Base-by-base conservation (phyloP, 1,140 invertebrate species). In the Caenorhabditis remanei region DNA sequence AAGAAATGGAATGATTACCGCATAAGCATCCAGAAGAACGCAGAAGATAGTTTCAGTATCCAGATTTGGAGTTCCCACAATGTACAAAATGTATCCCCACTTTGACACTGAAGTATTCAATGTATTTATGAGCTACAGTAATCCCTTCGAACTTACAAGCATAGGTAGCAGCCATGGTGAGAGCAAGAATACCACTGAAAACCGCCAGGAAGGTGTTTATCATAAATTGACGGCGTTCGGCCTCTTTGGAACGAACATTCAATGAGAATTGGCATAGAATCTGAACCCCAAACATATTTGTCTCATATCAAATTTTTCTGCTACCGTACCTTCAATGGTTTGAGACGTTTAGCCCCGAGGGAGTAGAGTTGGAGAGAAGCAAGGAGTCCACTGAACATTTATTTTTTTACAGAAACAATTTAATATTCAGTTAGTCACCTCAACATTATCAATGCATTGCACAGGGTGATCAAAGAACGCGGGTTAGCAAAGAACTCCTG, bases 381-480 rank as follows among this genome's bases (percentile, higher is more conserved):
- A 21, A 79, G 71, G 21, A 79, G 46, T 79, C 71, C 71, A 41
- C 71, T 79, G 24, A 79, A 79, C 41, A 46, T 65, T 40, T 58
- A n/a, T 58, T 21, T 40, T 32, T 21, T 21, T 24, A 79, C 11
- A 50, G 9, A 79, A 79, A 53, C 2, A n/a, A 21, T 11, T 3
- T 50, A 19, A 16, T 9, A 19, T 3, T 50, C 11, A 53, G 21
- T 43, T n/a, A 8, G 43, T 79, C 46, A 79, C 71, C 71, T 79
- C 46, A 79, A 53, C 71, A 79, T 79, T 79, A 79, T 79, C 71
- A 79, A 79, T 50, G 71, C 71, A 79, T 79, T 79, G 46, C 71
- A 79, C 21, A 79, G 71, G 13, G 71, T 79, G 46, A 79, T 79
- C 71, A 79, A 50, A 50, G 71, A 79, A 4, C 71, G 32, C 21